phyloP scores from a whole-genome alignment of 2,113 vertebrate genomes.

The Coptodon bakossiorum region DNA sequence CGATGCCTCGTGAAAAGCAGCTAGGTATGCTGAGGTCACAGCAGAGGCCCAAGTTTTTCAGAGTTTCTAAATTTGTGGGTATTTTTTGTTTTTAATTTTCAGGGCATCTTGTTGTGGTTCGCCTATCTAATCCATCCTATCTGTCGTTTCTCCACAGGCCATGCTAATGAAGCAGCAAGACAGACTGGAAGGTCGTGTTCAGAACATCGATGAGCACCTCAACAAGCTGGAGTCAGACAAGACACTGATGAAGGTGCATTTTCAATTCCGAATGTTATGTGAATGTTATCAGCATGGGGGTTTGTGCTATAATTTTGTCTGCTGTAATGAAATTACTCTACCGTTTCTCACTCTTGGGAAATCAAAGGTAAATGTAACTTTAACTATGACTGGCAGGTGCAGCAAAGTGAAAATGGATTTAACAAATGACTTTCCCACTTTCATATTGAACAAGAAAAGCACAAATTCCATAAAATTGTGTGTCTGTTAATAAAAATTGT shows the following conservation, averaged over 20 bases:
- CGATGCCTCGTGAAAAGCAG: not conserved
- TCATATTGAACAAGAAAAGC: not conserved
- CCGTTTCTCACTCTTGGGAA: not conserved
- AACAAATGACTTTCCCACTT: not conserved
- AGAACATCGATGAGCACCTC: slow-evolving; percentile 95
- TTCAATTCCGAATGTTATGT: not conserved
- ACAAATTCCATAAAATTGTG: not conserved
- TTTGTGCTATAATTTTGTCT: not conserved
- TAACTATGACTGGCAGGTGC: not conserved
- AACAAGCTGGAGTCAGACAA: slow-evolving; percentile 95
- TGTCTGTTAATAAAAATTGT: not conserved
- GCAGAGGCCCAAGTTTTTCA: not conserved
- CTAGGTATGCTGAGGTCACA: slow-evolving; percentile 23
- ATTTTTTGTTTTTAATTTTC: not conserved
- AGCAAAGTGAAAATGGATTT: not conserved
- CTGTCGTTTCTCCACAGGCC: slow-evolving; percentile 72
- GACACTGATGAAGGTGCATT: slow-evolving; percentile 86
- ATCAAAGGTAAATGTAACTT: not conserved
- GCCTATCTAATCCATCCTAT: not conserved
- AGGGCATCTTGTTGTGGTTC: not conserved
- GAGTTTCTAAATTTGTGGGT: not conserved
- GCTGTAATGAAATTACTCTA: not conserved
- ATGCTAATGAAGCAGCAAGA: slow-evolving; percentile 97
- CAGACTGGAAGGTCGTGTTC: slow-evolving; percentile 88
- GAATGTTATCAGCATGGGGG: not conserved